These are phyloP conservation scores for Okapia johnstoni DNA, from an alignment of 2,113 vertebrate species.

Conservation along the genomic window DNA sequence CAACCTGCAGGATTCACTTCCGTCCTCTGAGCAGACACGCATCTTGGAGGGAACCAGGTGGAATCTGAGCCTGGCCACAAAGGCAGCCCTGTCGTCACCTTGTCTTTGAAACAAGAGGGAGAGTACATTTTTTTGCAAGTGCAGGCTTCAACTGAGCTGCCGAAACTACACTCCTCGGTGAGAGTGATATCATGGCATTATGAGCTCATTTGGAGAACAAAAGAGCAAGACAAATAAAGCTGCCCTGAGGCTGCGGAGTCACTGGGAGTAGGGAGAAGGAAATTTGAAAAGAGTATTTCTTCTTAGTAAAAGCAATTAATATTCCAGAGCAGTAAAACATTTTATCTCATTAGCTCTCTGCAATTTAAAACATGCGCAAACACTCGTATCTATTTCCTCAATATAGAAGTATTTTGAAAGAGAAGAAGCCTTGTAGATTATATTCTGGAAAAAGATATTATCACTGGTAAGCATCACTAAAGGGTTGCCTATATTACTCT, in stretches of 20 bases:
- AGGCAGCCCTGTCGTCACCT: constrained; percentile 14
- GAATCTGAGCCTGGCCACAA: neutral
- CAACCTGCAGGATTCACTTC: neutral
- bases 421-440: neutral
- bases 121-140: constrained; percentile 56
- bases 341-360: neutral
- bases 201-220: constrained; percentile 43
- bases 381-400: neutral
- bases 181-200: neutral
- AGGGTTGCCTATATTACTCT: neutral
- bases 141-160: neutral
- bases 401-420: neutral
- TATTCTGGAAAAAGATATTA: neutral
- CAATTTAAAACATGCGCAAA: neutral
- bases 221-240: neutral
- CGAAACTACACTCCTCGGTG: neutral
- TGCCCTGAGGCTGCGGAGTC: neutral
- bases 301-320: neutral
- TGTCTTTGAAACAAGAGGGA: neutral
- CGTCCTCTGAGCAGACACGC: neutral
- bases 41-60: neutral
- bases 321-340: neutral
- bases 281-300: neutral
- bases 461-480: neutral
- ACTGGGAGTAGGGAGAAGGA: neutral